phyloP scores from a whole-genome alignment of 2,113 vertebrate species.

The Acanthisitta chloris region DNA sequence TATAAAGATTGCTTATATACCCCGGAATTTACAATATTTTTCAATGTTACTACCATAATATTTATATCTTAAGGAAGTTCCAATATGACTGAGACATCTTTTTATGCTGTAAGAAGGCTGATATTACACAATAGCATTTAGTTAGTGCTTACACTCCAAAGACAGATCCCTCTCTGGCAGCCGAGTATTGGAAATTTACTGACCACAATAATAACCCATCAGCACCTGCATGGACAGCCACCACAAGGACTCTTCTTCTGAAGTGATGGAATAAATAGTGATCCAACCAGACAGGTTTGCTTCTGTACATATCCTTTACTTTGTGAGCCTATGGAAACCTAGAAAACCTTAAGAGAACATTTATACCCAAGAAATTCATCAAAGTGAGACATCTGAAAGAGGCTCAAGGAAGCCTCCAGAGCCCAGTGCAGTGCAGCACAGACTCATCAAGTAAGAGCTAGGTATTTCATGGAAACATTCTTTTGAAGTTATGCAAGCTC shows the following conservation, averaged over 20 bases:
- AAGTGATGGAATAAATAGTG: neutral
- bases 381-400: neutral
- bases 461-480: neutral
- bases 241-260: neutral
- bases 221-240: neutral
- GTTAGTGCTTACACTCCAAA: neutral
- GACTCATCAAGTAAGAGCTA: neutral
- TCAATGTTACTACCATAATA: neutral
- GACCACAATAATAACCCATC: neutral
- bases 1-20: neutral
- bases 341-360: neutral
- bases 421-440: fast-evolving
- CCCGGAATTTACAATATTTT: too few relatives aligned
- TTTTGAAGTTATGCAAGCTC: neutral
- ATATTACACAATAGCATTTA: neutral
- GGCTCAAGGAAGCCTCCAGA: neutral
- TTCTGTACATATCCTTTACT: neutral
- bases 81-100: neutral
- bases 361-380: neutral
- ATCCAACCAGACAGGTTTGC: neutral
- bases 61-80: neutral
- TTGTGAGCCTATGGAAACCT: neutral
- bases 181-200: neutral
- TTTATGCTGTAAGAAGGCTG: neutral
- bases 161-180: neutral